Evolutionary conservation across 2,888 invertebrate species (phyloP), one percentile per base, ranked within the genome.

Genomic region (Mythimna impura): DNA sequence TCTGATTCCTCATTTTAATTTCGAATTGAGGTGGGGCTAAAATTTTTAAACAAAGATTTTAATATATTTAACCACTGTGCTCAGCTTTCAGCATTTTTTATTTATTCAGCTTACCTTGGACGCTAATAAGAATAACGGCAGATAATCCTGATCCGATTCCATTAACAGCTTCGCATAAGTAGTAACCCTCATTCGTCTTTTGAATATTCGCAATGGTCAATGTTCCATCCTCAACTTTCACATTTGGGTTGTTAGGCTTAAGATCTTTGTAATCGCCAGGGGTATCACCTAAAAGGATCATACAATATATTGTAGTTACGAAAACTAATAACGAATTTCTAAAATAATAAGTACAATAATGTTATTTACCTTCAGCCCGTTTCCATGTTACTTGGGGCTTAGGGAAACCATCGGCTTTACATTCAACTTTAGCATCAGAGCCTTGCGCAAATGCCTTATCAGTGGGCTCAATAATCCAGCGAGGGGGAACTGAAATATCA

Each of bases 361-460:
- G 20, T 61, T 91, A 57, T 75, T 77, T 97, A 99, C 99, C 99
- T 96, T 98, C 98, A 92, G 99, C 99, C 97, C 98, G 98, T 96
- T 99, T 99, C 99, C 99, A 99, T 86, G 98, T 98, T 64, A 99
- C 98, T 91, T 98, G 98, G 85, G 99, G 99, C 97, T 98, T 98
- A 80, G 99, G 99, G 96, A 99, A 99, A 89, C 99, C 99, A 96
- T 99, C 99, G 93, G 99, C 98, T 97, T 99, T 99, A 95, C 99
- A 99, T 97, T 99, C 99, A 89, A 99, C 98, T 93, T 98, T 98
- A 86, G 99, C 99, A 94, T 99, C 98, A 87, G 98, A 98, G 86
- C 99, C 99, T 96, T 99, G 99, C 85, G 99, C 99, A 96, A 99
- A 99, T 89, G 99, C 99, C 96, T 99, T 98, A 93, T 99, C 99